These are phyloP conservation scores for Mirounga angustirostris DNA, from an alignment of 2,113 vertebrate genomes.

Conservation along the genomic window DNA sequence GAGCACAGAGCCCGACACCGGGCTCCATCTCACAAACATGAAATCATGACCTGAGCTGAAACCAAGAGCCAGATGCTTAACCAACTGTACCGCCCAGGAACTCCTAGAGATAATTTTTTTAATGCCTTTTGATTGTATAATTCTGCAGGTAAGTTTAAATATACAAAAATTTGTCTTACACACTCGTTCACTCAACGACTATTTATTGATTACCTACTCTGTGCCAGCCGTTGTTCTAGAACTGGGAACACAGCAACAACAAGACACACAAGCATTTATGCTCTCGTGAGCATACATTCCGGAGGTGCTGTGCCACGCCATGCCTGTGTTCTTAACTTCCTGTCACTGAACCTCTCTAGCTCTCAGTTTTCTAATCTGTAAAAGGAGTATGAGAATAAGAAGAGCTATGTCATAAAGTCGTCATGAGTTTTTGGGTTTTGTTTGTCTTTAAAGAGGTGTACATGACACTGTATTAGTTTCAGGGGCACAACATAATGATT, in stretches of 20 bases:
- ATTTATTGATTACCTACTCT: not conserved
- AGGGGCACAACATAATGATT: not conserved
- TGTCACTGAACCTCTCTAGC: not conserved
- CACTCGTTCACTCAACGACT: not conserved
- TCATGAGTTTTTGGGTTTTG: not conserved
- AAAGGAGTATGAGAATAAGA: not conserved
- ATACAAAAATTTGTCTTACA: not conserved
- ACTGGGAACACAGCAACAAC: not conserved
- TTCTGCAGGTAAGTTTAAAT: not conserved
- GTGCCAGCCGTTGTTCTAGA: not conserved
- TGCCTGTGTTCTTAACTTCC: not conserved
- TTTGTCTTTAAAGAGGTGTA: not conserved
- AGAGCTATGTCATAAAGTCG: not conserved
- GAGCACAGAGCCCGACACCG: too few species aligned
- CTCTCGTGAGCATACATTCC: not conserved
- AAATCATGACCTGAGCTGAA: too few species aligned
- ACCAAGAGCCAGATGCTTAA: too few species aligned
- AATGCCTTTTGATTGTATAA: too few species aligned
- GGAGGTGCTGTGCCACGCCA: not conserved
- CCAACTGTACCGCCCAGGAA: too few species aligned
- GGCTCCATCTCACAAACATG: too few species aligned
- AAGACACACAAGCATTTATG: not conserved
- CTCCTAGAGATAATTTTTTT: too few species aligned
- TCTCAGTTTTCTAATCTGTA: not conserved
- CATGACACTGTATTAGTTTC: not conserved